Evolutionary conservation across 2,888 invertebrate genomes (phyloP), one percentile per base, ranked within the genome.

Genomic region (Cartodere bifasciata): DNA sequence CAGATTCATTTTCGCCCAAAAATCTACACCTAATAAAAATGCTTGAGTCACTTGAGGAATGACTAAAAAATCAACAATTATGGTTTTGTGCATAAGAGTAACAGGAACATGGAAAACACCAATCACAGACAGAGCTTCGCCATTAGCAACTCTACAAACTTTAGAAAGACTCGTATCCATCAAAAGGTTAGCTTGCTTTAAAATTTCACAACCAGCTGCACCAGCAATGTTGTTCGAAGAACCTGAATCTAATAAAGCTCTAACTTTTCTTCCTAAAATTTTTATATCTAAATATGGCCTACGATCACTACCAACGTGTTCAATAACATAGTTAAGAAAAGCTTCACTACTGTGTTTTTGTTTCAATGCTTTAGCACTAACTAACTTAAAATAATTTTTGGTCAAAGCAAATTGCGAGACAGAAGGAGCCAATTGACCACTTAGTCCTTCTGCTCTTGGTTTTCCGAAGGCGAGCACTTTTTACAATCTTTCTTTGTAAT

Each of bases 61-160:
- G 11, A 23, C 24, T 6, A 9, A 6, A 10, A n/a, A 23, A 6
- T 23, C 24, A 23, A 23, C 9, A 6, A 23, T 6, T 23, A 9
- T 10, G 7, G n/a, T n/a, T 20, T 20, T 20, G 7, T n/a, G 7
- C n/a, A 7, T 20, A 7, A 7, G n/a, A 7, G 7, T n/a, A 20
- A 20, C n/a, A 20, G 20, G 20, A 7, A 23, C 9, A 12, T 23
- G 6, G 5, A 23, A n/a, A 7, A 12, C 11, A 6, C 24, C 24
- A 6, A 23, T 23, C 9, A n/a, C 6, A 6, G 9, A 7, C 9
- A n/a, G 11, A 23, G 6, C 11, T 6, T 6, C 24, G 11, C 5
- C 10, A 23, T 23, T 23, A 7, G 24, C 24, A 23, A 23, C 24
- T 6, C 7, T 6, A 12, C 24, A 23, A 6, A n/a, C n/a, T n/a